Evolutionary conservation across 1,140 invertebrate species (phyloP), one percentile per base, ranked within the genome.

Genomic region (Drosophila persimilis): DNA sequence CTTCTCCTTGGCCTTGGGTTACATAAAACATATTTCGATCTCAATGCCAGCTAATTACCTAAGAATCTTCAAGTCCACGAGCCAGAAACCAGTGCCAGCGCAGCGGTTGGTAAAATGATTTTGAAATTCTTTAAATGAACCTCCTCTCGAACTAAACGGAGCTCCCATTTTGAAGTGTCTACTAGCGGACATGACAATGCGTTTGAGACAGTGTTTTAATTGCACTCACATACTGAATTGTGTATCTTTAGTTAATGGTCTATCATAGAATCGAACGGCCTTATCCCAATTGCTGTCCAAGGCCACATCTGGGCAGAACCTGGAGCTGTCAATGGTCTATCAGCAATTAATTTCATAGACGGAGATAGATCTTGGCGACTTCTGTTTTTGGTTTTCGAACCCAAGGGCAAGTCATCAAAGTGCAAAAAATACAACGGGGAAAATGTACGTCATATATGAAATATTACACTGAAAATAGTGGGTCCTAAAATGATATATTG

Each of bases 181-280:
- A 58, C 70, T 71, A 48, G 64, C 81, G 83, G 83, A 85, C 65
- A 64, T 85, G 81, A 86, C 83, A 61, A 39, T 71, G 77, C 72
- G 55, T 54, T 75, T 72, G 51, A 62, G 85, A 35, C 24, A 58
- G 69, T 69, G 51, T 69, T 85, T 86, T 85, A 86, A 85, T 85
- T 86, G 70, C 78, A 77, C 59, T 81, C 44, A 26, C 15, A 70
- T 73, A 73, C 77, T 73, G 66, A 73, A 62, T 80, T 65, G 45
- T 65, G 41, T 59, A 52, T 44, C 11, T 56, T 50, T 47, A 56
- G 46, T 80, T 72, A 64, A 69, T 66, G 59, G 58, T 63, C 29
- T 31, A 6, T 31, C 17, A 57, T 66, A 85, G 80, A 84, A 85
- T 76, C 17, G 29, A 73, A 52, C 61, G 64, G 54, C 57, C 57